A percentile compares a stretch with the other conserved stretches of the same genome.
Conservation (phyloP, 1,140 invertebrate genomes). For the Drosophila dunni region DNA sequence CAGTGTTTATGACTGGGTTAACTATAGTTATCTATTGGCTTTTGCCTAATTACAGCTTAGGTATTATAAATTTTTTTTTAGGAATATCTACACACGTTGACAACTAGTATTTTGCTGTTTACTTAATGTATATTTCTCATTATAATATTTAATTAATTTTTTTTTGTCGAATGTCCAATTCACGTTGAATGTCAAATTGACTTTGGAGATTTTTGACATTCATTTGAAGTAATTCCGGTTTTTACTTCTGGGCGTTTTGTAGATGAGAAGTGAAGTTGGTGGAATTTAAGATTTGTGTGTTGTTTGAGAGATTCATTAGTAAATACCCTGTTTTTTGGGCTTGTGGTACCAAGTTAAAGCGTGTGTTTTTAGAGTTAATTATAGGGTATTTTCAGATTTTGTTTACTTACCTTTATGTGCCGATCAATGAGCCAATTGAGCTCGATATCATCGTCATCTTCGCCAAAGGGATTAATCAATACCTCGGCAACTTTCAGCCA, state of each 20-base stretch:
- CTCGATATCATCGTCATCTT: constrained; percentile 98
- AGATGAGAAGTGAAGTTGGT: constrained; percentile 5
- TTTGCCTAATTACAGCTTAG: constrained; percentile 22
- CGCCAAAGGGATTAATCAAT: constrained; percentile 96
- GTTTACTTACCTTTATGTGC: constrained; percentile 91
- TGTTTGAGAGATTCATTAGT: not conserved
- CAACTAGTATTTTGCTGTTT: constrained; percentile 5
- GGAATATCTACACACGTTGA: not conserved
- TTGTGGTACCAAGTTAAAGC: too few species aligned
- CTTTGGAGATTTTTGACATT: constrained; percentile 10
- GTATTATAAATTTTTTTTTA: constrained; percentile 2
- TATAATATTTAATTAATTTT: constrained; percentile 22
- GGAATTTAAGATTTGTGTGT: constrained; percentile 31
- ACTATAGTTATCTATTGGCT: constrained; percentile 25
- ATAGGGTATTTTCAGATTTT: not conserved
- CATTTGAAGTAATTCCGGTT: constrained; percentile 60
- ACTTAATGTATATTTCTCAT: constrained; percentile 19
- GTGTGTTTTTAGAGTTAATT: not conserved
- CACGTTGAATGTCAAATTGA: constrained; percentile 43
- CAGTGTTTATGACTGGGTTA: constrained; percentile 21
- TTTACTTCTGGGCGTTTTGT: constrained; percentile 23
- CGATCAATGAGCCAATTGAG: constrained; percentile 95
- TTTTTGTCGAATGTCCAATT: constrained; percentile 25
- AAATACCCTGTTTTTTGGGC: not conserved
- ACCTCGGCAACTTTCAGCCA: constrained; percentile 98